These are phyloP conservation scores for Acrobasis consociella DNA, from an alignment of 2,888 invertebrate genomes.

Conservation along the genomic window DNA sequence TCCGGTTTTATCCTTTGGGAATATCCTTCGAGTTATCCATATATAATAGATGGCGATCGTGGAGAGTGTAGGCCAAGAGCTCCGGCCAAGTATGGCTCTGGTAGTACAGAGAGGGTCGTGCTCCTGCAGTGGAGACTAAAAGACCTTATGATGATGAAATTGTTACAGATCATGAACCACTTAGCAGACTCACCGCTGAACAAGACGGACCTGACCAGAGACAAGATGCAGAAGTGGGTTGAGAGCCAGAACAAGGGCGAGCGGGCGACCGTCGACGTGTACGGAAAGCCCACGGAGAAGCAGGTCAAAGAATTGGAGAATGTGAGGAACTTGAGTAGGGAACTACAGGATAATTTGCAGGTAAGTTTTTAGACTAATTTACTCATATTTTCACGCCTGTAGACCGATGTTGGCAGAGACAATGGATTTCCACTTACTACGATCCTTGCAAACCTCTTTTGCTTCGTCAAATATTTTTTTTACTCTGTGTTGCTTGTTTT, in stretches of 20 bases:
- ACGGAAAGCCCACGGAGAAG: slow-evolving; percentile 63
- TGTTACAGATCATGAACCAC: slow-evolving; percentile 49
- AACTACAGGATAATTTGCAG: slow-evolving; percentile 67
- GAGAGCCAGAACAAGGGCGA: slow-evolving; percentile 56
- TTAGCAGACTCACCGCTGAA: slow-evolving; percentile 48
- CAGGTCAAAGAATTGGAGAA: slow-evolving; percentile 67
- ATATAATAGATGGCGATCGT: no score
- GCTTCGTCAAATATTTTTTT: no score
- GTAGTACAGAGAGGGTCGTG: no score
- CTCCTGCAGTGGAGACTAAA: no score
- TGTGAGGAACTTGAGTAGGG: slow-evolving; percentile 64
- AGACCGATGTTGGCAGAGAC: no score
- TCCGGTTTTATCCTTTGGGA: no score
- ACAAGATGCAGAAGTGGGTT: slow-evolving; percentile 63
- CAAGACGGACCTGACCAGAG: slow-evolving; percentile 46
- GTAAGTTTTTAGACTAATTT: slow-evolving; percentile 42
- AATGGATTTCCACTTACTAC: no score
- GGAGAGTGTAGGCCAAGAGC: no score
- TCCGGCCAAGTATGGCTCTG: no score
- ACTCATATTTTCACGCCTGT: neutral
- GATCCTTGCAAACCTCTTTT: no score
- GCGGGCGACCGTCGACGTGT: slow-evolving; percentile 58
- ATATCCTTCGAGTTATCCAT: no score
- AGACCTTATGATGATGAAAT: neutral
- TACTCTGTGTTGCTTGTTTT: no score